Evolutionary conservation across 2,113 vertebrate genomes (phyloP).

Genomic region (Amphiprion ocellaris): DNA sequence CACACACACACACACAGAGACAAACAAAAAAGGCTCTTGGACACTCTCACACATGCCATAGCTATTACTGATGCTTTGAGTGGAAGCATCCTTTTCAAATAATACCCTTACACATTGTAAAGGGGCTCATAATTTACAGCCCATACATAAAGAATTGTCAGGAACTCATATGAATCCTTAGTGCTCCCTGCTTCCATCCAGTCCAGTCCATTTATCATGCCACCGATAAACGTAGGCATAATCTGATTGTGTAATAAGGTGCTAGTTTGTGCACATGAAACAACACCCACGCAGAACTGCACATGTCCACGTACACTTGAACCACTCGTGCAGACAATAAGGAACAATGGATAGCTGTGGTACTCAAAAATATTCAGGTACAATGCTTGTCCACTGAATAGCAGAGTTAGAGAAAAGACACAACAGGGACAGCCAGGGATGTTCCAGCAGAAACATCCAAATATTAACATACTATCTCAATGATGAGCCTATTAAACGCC

Average conservation of each 20-base stretch:
- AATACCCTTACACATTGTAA: constrained; percentile 69
- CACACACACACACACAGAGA: constrained; percentile 35
- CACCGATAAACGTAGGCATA: constrained; percentile 70
- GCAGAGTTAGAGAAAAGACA: background rate
- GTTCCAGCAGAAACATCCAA: background rate
- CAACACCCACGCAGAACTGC: constrained; percentile 5
- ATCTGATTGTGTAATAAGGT: constrained; percentile 72
- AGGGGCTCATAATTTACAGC: constrained; percentile 64
- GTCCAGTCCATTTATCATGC: constrained; percentile 70
- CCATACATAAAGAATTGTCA: constrained; percentile 71
- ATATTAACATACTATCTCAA: background rate
- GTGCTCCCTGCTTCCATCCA: constrained; percentile 62
- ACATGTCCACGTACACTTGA: constrained; percentile 7
- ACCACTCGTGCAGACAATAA: constrained; percentile 4
- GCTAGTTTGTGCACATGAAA: constrained; percentile 53
- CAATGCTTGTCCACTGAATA: constrained; percentile 12
- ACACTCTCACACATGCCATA: constrained; percentile 32
- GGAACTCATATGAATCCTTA: constrained; percentile 74
- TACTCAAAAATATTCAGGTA: background rate
- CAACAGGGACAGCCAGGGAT: constrained; percentile 33
- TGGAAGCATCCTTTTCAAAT: constrained; percentile 68
- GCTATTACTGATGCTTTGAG: constrained; percentile 64
- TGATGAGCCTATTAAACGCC: background rate
- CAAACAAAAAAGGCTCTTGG: constrained; percentile 24
- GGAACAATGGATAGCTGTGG: background rate